Base-by-base conservation (phyloP, 2,888 invertebrate species). In the Acanthacorydalis orientalis region DNA sequence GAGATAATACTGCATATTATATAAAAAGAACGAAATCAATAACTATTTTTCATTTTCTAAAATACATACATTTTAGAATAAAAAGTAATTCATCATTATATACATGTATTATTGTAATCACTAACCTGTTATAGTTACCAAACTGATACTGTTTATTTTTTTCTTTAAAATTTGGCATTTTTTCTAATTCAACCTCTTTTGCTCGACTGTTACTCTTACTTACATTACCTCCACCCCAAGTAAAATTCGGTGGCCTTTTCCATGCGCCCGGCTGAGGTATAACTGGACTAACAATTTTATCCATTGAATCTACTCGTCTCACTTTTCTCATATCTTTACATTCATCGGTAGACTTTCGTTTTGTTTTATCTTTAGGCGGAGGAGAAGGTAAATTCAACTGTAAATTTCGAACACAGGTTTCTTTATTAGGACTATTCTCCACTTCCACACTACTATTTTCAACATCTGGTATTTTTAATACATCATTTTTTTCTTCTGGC, bases 221-320 rank as follows among this genome's bases (percentile, higher is more conserved):
- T 32, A 32, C 12, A 40, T 46, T 46, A 53, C 51, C 48, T 10
- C 35, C 44, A 12, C 57, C 48, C 50, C 55, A 54, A 51, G 58
- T 62, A 44, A 50, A 46, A 16, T 42, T 39, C 10, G 41, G 63
- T 7, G 68, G 67, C 31, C 80, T 69, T 64, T 83, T 86, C 85
- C 86, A 86, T 0, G 84, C 80, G 2, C 88, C 88, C 0, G 89
- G 89, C 61, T 90, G 90, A 8, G 88, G 89, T 49, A 90, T 83
- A 34, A 90, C 91, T 1, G 90, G 91, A 59, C 89, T 90, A 11
- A 91, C 91, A 55, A 91, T 91, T 66, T 88, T 89, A 63, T 90
- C 90, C 68, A 86, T 76, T 0, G 75, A 73, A 57, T 83, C 83
- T 63, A 80, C 69, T 46, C 84, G 77, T 44, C 83, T 73, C 52